A percentile compares a stretch with the other conserved stretches of the same genome.
These are phyloP conservation scores for Eutrigla gurnardus DNA, from an alignment of 2,797 vertebrate genomes.

Conservation along the genomic window DNA sequence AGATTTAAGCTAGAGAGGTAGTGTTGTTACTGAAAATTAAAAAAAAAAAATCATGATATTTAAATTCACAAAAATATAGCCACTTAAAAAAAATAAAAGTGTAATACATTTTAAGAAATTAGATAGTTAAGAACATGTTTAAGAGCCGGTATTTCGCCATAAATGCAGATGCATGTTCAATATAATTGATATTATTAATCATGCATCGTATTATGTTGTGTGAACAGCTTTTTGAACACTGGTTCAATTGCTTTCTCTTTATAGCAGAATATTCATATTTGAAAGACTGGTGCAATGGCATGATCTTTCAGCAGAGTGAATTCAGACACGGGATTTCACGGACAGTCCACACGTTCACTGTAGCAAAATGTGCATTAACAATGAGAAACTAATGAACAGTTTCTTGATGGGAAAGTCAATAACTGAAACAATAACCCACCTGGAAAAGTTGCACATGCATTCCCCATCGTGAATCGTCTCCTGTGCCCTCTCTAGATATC, in stretches of 20 bases:
- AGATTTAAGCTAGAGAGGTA: neutral
- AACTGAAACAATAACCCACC: conserved; percentile 72
- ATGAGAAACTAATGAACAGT: neutral
- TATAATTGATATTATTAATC: neutral
- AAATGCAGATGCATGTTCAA: neutral
- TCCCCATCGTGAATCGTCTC: conserved; percentile 67
- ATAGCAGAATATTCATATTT: neutral
- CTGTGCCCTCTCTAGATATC: conserved; percentile 59
- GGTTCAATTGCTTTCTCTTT: neutral
- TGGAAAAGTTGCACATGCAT: conserved; percentile 69
- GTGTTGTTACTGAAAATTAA: neutral
- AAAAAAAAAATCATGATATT: neutral
- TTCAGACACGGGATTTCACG: neutral
- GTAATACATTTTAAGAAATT: neutral
- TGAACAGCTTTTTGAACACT: neutral
- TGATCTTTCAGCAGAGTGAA: neutral
- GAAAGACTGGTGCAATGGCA: neutral
- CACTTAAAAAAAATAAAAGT: neutral
- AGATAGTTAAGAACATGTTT: neutral
- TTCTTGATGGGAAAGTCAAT: conserved; percentile 15
- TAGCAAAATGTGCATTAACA: neutral
- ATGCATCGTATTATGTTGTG: neutral
- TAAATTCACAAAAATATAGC: neutral
- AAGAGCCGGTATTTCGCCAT: neutral
- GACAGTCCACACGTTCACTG: neutral